Evolutionary conservation across 1,140 invertebrate species (phyloP).

Genomic region (Polypedilum vanderplanki): DNA sequence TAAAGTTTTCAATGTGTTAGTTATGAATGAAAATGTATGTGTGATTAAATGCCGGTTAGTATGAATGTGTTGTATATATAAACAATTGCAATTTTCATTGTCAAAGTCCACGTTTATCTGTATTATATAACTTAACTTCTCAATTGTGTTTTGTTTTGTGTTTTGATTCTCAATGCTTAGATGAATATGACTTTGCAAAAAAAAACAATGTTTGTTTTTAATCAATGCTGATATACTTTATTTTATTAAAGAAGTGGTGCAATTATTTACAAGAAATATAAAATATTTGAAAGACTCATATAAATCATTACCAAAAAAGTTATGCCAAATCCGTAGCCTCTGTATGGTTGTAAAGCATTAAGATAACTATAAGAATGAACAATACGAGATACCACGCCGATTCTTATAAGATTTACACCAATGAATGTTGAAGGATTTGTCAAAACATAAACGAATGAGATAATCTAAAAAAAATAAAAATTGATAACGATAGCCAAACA

Average conservation of each 20-base stretch:
- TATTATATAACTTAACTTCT: neutral
- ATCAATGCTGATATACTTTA: neutral
- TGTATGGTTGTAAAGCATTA: conserved; percentile 51
- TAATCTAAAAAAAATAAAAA: neutral
- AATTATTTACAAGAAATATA: conserved; percentile 38
- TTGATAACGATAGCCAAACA: neutral
- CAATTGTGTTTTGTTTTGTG: neutral
- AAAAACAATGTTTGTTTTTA: neutral
- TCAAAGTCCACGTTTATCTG: neutral
- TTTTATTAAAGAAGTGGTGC: neutral
- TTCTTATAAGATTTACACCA: conserved; percentile 50
- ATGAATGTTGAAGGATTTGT: conserved; percentile 49
- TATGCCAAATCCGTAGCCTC: conserved; percentile 49
- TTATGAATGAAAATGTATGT: neutral
- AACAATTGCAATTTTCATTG: neutral
- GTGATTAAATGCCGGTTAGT: neutral
- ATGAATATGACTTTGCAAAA: neutral
- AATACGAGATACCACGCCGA: neutral
- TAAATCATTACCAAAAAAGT: conserved; percentile 48
- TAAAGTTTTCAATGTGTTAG: neutral
- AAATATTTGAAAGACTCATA: conserved; percentile 47
- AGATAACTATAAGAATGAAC: neutral
- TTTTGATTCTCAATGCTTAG: neutral
- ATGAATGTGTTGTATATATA: neutral
- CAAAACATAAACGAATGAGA: conserved; percentile 49